Percentiles rank a stretch among this genome's conserved stretches.
These are phyloP conservation scores for Papilio dardanus DNA, from an alignment of 1,140 invertebrate genomes.

Conservation along the genomic window DNA sequence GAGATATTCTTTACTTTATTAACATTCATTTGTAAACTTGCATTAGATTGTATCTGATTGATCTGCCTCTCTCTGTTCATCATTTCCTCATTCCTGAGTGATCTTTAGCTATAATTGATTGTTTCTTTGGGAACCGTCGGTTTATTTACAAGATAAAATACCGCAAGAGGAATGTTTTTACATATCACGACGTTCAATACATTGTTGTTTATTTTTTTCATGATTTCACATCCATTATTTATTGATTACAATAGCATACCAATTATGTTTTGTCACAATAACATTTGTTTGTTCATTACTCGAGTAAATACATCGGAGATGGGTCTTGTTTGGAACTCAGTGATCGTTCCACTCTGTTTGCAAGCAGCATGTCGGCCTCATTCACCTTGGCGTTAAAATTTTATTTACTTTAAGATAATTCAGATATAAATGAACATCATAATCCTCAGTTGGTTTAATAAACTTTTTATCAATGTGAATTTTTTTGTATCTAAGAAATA, in stretches of 20 bases:
- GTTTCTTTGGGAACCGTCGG: neutral
- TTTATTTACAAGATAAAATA: neutral
- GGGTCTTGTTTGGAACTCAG: constrained; percentile 42
- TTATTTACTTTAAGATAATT: constrained; percentile 33
- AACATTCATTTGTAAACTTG: neutral
- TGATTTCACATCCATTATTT: constrained; percentile 21
- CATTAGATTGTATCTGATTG: neutral
- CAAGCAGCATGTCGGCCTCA: constrained; percentile 51
- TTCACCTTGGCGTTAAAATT: constrained; percentile 45
- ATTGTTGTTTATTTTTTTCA: constrained; percentile 27
- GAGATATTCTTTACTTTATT: neutral
- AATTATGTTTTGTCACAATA: constrained; percentile 14
- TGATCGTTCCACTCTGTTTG: constrained; percentile 61
- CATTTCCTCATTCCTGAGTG: no score
- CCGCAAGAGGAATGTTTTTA: constrained; percentile 11
- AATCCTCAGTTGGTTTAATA: neutral
- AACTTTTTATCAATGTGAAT: constrained; percentile 15
- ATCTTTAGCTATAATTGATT: neutral
- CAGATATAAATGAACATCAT: neutral
- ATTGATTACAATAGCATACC: constrained; percentile 24
- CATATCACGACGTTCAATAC: neutral
- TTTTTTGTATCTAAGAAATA: neutral
- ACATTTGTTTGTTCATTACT: constrained; percentile 18
- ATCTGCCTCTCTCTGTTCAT: no score
- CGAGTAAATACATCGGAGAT: constrained; percentile 38